A percentile compares a stretch with the other conserved stretches of the same genome.
Evolutionary conservation across 2,113 vertebrate genomes (phyloP).

Genomic region (Xyrauchen texanus): DNA sequence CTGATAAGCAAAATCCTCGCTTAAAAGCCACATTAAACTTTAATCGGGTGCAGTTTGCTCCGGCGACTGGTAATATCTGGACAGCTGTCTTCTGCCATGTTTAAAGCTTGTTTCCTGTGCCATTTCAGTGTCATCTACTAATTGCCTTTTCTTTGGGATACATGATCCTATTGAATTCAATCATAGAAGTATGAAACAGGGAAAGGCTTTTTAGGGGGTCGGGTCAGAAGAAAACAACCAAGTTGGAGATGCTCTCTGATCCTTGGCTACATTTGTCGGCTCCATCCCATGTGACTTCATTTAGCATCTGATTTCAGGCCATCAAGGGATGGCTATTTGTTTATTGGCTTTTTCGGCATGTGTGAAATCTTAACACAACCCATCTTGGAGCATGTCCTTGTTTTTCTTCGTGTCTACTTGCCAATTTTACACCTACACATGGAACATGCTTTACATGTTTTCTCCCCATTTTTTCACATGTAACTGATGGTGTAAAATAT

Average conservation of each 20-base stretch:
- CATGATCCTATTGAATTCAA: slow-evolving; percentile 72
- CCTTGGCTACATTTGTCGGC: slow-evolving; percentile 52
- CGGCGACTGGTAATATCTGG: slow-evolving; percentile 88
- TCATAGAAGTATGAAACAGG: slow-evolving; percentile 70
- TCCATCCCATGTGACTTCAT: slow-evolving; percentile 43
- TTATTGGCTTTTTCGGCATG: slow-evolving; percentile 40
- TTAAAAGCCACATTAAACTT: slow-evolving; percentile 97
- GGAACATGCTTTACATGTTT: slow-evolving; percentile 26
- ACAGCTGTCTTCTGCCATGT: slow-evolving; percentile 90
- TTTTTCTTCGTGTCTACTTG: slow-evolving; percentile 30
- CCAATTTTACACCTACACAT: slow-evolving; percentile 31
- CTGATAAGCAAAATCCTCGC: slow-evolving; percentile 81
- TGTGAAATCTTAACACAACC: slow-evolving; percentile 34
- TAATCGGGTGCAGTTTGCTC: slow-evolving; percentile 92
- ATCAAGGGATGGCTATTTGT: slow-evolving; percentile 52
- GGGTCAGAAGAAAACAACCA: slow-evolving; percentile 51
- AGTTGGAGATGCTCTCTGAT: slow-evolving; percentile 46
- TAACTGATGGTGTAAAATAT: slow-evolving; percentile 36
- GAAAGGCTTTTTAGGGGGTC: slow-evolving; percentile 60
- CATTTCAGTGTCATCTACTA: slow-evolving; percentile 85
- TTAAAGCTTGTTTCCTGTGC: slow-evolving; percentile 84
- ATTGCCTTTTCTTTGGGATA: slow-evolving; percentile 79
- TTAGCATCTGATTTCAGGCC: slow-evolving; percentile 52
- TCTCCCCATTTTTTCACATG: slow-evolving; percentile 31
- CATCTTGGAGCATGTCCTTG: slow-evolving; percentile 36